Percentiles rank a stretch among this genome's conserved stretches.
Evolutionary conservation across 1,140 invertebrate species (phyloP).

Genomic region (Bombus haemorrhoidalis): DNA sequence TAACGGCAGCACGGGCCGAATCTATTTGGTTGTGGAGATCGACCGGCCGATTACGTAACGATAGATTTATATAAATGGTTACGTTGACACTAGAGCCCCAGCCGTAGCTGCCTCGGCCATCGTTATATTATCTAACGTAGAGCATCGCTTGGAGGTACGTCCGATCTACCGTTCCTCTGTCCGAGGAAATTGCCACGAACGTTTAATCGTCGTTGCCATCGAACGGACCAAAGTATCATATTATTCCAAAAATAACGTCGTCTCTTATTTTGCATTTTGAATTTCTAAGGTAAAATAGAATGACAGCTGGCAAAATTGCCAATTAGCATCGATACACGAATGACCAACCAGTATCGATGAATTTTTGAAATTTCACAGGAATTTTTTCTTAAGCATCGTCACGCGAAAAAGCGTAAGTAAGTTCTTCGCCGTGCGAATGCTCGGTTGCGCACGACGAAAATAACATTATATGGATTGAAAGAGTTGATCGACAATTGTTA

Average conservation of each 20-base stretch:
- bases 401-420: too few relatives aligned
- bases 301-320: too few relatives aligned
- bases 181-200: not conserved
- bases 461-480: too few relatives aligned
- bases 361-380: too few relatives aligned
- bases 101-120: constrained; percentile 69
- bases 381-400: too few relatives aligned
- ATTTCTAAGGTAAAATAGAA: not conserved
- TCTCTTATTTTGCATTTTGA: not conserved
- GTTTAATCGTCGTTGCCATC: not conserved
- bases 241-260: not conserved
- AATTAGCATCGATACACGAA: too few relatives aligned
- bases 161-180: constrained; percentile 2
- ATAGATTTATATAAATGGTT: constrained; percentile 83
- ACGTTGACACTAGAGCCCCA: constrained; percentile 81
- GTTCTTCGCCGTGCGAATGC: too few relatives aligned
- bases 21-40: constrained; percentile 71
- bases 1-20: constrained; percentile 66
- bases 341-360: not conserved
- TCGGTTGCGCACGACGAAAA: too few relatives aligned
- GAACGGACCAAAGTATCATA: not conserved
- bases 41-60: constrained; percentile 78
- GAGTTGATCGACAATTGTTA: too few relatives aligned
- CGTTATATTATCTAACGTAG: constrained; percentile 81
- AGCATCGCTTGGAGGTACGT: constrained; percentile 39